Conservation (phyloP, 2,888 invertebrate species). For the Shargacucullia verbasci region DNA sequence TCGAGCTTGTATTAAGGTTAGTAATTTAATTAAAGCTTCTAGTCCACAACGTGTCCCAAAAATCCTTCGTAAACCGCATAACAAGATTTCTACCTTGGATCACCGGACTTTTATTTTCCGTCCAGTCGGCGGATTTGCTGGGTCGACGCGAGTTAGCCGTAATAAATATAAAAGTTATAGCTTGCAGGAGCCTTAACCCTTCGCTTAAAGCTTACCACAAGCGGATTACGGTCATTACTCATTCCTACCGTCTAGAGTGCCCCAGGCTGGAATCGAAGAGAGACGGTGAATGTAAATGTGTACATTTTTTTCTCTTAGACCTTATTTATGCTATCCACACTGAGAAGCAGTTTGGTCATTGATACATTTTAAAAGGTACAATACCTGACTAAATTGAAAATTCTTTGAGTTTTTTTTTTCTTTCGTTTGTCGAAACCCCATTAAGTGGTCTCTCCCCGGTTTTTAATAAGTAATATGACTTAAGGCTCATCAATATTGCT, state of each 20-base stretch:
- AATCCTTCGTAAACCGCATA: slow-evolving; percentile 16
- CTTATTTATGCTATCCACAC: slow-evolving; percentile 60
- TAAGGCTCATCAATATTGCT: too few species aligned
- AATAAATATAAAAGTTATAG: slow-evolving; percentile 84
- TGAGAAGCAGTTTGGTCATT: slow-evolving; percentile 49
- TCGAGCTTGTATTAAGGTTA: background rate
- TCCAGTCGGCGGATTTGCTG: slow-evolving; percentile 71
- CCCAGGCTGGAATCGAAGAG: slow-evolving; percentile 72
- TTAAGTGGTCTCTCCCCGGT: background rate
- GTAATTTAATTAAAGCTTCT: slow-evolving; percentile 5
- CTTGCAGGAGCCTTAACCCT: slow-evolving; percentile 84
- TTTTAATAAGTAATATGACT: too few species aligned
- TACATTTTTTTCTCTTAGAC: slow-evolving; percentile 69
- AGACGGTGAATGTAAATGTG: slow-evolving; percentile 68
- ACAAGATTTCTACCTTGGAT: slow-evolving; percentile 55
- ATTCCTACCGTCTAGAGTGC: slow-evolving; percentile 84
- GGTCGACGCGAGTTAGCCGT: slow-evolving; percentile 72
- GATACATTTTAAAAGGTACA: slow-evolving; percentile 46
- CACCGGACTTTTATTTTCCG: slow-evolving; percentile 68
- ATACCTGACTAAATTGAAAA: slow-evolving; percentile 36
- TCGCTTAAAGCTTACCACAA: slow-evolving; percentile 86
- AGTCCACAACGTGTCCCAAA: slow-evolving; percentile 6
- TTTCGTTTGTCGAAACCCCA: background rate
- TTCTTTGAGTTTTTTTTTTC: slow-evolving; percentile 6
- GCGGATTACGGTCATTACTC: slow-evolving; percentile 87